Evolutionary conservation across 2,888 invertebrate genomes (phyloP), one percentile per base, ranked within the genome.

Genomic region (Odontothrips loti): DNA sequence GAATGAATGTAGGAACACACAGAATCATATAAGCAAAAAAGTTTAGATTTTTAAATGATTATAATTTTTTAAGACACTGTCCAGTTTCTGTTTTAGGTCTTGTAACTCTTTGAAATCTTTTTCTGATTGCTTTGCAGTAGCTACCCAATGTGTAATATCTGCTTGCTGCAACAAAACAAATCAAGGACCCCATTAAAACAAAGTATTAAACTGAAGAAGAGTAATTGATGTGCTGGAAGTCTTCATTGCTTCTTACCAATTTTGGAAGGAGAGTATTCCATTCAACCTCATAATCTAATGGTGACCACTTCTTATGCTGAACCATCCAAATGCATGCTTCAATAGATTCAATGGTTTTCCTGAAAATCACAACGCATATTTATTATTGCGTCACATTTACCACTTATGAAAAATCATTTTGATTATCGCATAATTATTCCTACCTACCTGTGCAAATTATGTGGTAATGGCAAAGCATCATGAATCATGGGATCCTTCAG

Each of bases 401-500:
- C 4, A n/a, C 1, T 27, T 75, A 2, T 20, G 1, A 15, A 17
- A 58, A 58, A 20, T 58, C 20, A 27, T 0, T 27, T 27, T 23
- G n/a, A 23, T 23, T 9, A 11, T 1, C 3, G 10, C 23, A 23
- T 2, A 75, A 75, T n/a, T 75, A 12, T 23, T 75, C 8, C 23
- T 6, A 0, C 17, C 23, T 1, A 75, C 68, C 68, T 27, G 68
- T 75, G 68, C 12, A 75, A 75, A 27, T 75, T 23, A 27, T 75
- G 68, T 11, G 68, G 68, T 11, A 75, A 27, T 10, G 68, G 68
- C 12, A 75, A 27, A 27, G 27, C 68, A 75, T 75, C 68, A 12
- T 75, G 23, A 75, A 27, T 27, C 68, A 75, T 75, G 27, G 68
- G 68, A 27, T 75, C 68, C 68, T 75, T 75, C 68, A 75, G 9